A percentile compares a stretch with the other conserved stretches of the same genome.
phyloP scores from a whole-genome alignment of 2,888 invertebrate species.

The Hypomecis punctinalis region DNA sequence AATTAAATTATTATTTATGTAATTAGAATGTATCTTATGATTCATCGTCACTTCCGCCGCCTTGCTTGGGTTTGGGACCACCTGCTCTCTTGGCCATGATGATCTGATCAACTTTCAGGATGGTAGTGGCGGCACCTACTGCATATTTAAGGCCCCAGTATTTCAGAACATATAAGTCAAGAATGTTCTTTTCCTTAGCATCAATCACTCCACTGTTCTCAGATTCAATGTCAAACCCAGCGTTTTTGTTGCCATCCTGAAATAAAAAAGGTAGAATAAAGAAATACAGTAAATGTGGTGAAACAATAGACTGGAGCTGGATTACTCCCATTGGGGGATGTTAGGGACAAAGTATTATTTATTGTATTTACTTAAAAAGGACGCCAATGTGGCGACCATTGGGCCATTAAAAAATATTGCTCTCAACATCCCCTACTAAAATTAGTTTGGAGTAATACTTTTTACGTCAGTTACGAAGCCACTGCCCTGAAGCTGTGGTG shows the following conservation, averaged over 20 bases:
- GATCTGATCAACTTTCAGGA: conserved; percentile 97
- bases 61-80: conserved; percentile 93
- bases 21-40: conserved; percentile 69
- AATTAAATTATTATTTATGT: conserved; percentile 27
- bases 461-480: too few species aligned
- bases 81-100: conserved; percentile 99
- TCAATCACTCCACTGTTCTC: conserved; percentile 90
- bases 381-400: too few species aligned
- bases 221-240: conserved; percentile 95
- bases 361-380: too few species aligned
- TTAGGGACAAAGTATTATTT: too few species aligned
- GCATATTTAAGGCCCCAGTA: conserved; percentile 98
- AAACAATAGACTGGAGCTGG: too few species aligned
- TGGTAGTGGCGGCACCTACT: conserved; percentile 95
- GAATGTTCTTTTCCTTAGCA: conserved; percentile 90
- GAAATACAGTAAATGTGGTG: neutral
- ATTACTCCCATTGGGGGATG: too few species aligned
- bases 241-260: conserved; percentile 90
- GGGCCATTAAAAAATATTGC: too few species aligned
- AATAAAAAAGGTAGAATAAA: conserved; percentile 37
- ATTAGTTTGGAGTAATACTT: too few species aligned
- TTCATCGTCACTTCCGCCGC: conserved; percentile 90
- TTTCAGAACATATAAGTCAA: conserved; percentile 94
- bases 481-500: too few species aligned
- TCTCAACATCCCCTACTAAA: too few species aligned